Base-by-base conservation (phyloP, 2,888 invertebrate species). In the Acrobasis suavella region DNA sequence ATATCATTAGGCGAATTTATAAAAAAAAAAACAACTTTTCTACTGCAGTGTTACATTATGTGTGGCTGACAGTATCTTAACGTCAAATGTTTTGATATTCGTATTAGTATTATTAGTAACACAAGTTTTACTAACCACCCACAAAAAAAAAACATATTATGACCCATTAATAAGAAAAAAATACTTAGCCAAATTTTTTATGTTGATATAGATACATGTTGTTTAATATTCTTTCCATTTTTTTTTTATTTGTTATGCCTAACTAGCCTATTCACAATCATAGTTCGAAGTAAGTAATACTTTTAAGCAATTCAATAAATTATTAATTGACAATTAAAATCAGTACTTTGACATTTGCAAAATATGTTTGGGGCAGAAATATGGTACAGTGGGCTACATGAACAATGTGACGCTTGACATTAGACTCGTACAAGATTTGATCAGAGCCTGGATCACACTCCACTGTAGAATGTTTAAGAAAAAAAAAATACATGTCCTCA, bases 181-280 rank as follows among this genome's bases (percentile, higher is more conserved):
- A 12, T 42, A 3, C 14, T 42, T 10, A 14, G 46, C 46, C 46
- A 46, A 46, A 46, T n/a, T 14, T n/a, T 14, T 7, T 2, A 46
- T 42, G 10, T 22, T 22, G 3, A 3, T 22, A 39, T 10, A 39
- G 39, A 3, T 39, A 39, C 39, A 39, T 39, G 39, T 39, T 10
- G 14, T 14, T 42, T 12, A 46, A 1, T 46, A 14, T 46, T 46
- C n/a, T 42, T 32, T 2, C 32, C 42, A 46, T n/a, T 62, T 58
- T 42, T 37, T 54, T 61, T 58, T 49, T 70, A 73, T 73, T 73
- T 72, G 73, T 73, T 72, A 69, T 62, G 62, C 67, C 73, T 73
- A 73, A 68, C 72, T 73, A 73, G 60, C 50, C 64, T 66, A 68
- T 56, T 59, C 12, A 67, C 61, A 64, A 63, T 64, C 60, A 65